Evolutionary conservation across 2,888 invertebrate genomes (phyloP).

Genomic region (Lutraria lutraria): DNA sequence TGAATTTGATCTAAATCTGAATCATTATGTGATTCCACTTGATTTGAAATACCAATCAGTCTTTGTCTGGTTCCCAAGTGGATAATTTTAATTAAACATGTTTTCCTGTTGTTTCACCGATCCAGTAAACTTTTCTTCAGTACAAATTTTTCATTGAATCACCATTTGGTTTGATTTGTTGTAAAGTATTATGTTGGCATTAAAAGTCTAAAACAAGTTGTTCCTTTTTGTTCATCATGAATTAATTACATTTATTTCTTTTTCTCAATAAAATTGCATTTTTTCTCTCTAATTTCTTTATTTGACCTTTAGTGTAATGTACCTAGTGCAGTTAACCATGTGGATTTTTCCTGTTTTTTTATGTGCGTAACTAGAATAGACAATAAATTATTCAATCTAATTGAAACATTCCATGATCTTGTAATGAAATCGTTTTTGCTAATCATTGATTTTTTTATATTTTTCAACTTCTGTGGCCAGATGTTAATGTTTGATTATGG

Average conservation of each 20-base stretch:
- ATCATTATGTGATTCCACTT: not conserved
- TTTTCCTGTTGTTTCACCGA: not conserved
- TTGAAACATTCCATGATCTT: not conserved
- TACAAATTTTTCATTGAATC: not conserved
- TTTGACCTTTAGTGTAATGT: not conserved
- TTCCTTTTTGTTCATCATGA: not conserved
- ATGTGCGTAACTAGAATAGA: not conserved
- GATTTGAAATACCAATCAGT: conserved; percentile 1
- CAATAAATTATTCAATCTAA: conserved; percentile 14
- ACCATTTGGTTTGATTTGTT: not conserved
- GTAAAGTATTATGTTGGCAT: not conserved
- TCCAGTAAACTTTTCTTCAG: not conserved
- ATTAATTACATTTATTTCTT: not conserved
- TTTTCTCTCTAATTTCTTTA: not conserved
- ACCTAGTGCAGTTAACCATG: not conserved
- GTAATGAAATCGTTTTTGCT: not conserved
- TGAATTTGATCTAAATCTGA: not conserved
- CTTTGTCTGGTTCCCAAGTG: not conserved
- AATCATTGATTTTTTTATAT: not conserved
- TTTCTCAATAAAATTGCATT: not conserved
- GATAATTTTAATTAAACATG: not conserved
- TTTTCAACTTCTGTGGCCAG: conserved; percentile 25
- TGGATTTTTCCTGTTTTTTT: not conserved
- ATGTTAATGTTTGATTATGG: conserved; percentile 35
- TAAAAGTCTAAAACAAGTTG: not conserved